Conservation (phyloP, 1,140 invertebrate species). For the Probaryconus sp. region DNA sequence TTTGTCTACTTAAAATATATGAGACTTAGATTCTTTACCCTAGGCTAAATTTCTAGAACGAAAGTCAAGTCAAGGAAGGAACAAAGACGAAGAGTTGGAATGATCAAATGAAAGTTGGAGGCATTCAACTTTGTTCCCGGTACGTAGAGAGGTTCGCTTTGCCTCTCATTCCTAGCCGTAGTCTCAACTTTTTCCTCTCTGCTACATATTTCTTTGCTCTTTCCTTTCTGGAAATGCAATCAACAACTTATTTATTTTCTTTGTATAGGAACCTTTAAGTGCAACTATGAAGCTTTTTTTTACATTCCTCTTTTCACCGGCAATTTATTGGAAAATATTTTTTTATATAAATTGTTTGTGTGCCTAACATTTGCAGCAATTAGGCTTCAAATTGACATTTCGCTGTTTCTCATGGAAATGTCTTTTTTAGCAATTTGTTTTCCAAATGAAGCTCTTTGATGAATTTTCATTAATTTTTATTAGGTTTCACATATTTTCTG, state of each 20-base stretch:
- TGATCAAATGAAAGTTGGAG: conserved; percentile 41
- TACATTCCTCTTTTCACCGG: background rate
- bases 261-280: conserved; percentile 19
- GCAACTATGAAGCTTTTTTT: background rate
- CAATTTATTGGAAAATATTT: no score
- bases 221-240: conserved; percentile 37
- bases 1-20: conserved; percentile 16
- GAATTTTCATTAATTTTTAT: no score
- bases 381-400: no score
- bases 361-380: no score
- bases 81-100: conserved; percentile 32
- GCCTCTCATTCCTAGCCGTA: conserved; percentile 13
- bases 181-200: conserved; percentile 24
- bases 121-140: conserved; percentile 34
- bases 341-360: no score
- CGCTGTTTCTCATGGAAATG: no score
- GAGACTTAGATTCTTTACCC: conserved; percentile 12
- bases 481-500: no score
- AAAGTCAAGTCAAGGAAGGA: conserved; percentile 30
- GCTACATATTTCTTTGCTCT: conserved; percentile 26
- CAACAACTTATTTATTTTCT: conserved; percentile 48
- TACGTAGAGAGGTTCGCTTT: conserved; percentile 10
- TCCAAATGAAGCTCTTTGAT: no score
- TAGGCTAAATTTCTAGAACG: conserved; percentile 33
- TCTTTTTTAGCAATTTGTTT: no score